Percentiles rank a stretch among this genome's conserved stretches.
phyloP scores from a whole-genome alignment of 2,888 invertebrate genomes.

The Pyrocoelia pectoralis region DNA sequence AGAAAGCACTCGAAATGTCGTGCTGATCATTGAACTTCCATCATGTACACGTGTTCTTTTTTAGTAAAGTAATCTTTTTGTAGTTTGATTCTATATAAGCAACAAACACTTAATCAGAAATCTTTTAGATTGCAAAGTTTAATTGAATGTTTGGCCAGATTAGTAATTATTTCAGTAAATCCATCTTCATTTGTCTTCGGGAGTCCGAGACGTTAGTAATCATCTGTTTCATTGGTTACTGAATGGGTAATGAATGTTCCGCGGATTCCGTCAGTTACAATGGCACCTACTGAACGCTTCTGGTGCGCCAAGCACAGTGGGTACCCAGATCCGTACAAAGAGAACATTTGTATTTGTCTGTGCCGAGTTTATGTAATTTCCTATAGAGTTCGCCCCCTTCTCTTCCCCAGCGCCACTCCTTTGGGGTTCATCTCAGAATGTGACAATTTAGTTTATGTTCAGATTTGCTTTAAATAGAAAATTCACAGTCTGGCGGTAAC shows the following conservation, averaged over 20 bases:
- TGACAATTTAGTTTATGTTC: conserved; percentile 41
- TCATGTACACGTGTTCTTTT: conserved; percentile 5
- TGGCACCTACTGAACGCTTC: conserved; percentile 59
- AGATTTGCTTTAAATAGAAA: conserved; percentile 24
- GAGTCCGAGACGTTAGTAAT: conserved; percentile 60
- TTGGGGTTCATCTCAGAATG: conserved; percentile 55
- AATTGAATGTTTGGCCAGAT: conserved; percentile 61
- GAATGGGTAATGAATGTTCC: conserved; percentile 61
- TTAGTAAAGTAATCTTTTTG: not conserved
- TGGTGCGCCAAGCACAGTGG: conserved; percentile 56
- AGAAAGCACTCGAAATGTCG: conserved; percentile 3
- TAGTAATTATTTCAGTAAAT: conserved; percentile 61
- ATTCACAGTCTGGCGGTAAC: conserved; percentile 54
- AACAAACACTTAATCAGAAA: conserved; percentile 20
- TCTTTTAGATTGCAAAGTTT: conserved; percentile 38
- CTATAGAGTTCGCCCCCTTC: conserved; percentile 61
- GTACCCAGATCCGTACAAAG: conserved; percentile 61
- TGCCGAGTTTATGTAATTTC: conserved; percentile 64
- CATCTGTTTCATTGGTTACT: conserved; percentile 62
- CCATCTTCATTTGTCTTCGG: conserved; percentile 60
- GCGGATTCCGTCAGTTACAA: conserved; percentile 59
- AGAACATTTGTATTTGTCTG: conserved; percentile 63
- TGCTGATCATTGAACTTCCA: conserved; percentile 3
- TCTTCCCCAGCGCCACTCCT: conserved; percentile 53
- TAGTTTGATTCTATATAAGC: not conserved